Percentiles rank a stretch among this genome's conserved stretches.
Conservation (phyloP, 2,888 invertebrate species). For the Trichopria drosophilae region DNA sequence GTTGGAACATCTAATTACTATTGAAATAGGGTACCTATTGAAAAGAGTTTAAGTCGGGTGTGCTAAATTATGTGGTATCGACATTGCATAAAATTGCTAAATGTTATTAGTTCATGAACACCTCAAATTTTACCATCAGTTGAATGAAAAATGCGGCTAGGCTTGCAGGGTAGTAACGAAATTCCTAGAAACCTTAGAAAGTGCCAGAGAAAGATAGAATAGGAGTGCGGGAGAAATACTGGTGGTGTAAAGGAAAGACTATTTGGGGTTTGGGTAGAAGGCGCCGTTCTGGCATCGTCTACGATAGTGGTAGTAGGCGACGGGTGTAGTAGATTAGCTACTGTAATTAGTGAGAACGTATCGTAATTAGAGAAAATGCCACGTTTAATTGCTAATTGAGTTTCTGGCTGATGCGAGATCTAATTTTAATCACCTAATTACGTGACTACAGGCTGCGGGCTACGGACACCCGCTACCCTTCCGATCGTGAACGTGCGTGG, state of each 20-base stretch:
- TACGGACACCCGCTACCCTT: slow-evolving; percentile 49
- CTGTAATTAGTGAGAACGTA: slow-evolving; percentile 62
- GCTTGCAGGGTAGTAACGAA: too few relatives aligned
- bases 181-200: too few relatives aligned
- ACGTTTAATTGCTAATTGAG: slow-evolving; percentile 66
- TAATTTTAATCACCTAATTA: slow-evolving; percentile 66
- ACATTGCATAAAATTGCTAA: too few relatives aligned
- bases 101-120: too few relatives aligned
- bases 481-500: slow-evolving; percentile 46
- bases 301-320: slow-evolving; percentile 34
- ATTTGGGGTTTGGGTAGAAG: too few relatives aligned
- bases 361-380: slow-evolving; percentile 66
- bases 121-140: too few relatives aligned
- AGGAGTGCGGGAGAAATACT: slow-evolving; percentile 29
- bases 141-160: too few relatives aligned
- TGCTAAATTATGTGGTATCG: too few relatives aligned
- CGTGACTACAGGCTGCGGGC: slow-evolving; percentile 60
- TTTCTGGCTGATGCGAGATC: slow-evolving; percentile 64
- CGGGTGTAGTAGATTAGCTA: slow-evolving; percentile 50
- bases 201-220: slow-evolving; percentile 6
- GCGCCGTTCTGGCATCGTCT: too few relatives aligned
- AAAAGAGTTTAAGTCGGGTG: too few relatives aligned
- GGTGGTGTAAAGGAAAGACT: slow-evolving; percentile 16
- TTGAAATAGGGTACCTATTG: too few relatives aligned
- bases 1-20: too few relatives aligned